Percentiles rank a stretch among this genome's conserved stretches.
These are phyloP conservation scores for Tyto alba DNA, from an alignment of 2,113 vertebrate species.

Conservation along the genomic window DNA sequence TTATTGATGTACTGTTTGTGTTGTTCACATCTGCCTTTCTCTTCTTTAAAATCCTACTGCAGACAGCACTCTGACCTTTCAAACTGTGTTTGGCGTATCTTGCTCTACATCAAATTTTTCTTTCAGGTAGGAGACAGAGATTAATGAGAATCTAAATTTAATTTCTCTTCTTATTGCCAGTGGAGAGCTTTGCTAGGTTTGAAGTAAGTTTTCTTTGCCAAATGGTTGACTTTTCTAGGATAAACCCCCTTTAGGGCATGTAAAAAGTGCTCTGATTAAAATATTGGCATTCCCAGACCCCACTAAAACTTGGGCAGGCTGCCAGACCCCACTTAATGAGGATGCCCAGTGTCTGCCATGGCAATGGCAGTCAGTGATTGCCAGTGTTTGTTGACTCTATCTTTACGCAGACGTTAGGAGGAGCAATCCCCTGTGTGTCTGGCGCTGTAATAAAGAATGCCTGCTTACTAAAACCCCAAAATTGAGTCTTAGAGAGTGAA, in stretches of 20 bases:
- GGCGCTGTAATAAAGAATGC: too few relatives aligned
- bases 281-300: constrained; percentile 80
- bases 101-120: constrained; percentile 34
- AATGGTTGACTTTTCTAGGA: constrained; percentile 77
- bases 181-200: constrained; percentile 56
- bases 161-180: constrained; percentile 63
- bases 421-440: too few relatives aligned
- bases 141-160: constrained; percentile 52
- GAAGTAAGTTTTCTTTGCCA: constrained; percentile 64
- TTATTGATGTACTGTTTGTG: not conserved
- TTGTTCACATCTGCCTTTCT: not conserved
- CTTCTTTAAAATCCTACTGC: constrained; percentile 47
- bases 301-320: constrained; percentile 71
- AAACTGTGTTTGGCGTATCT: constrained; percentile 30
- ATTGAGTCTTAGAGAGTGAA: too few relatives aligned
- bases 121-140: constrained; percentile 59
- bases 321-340: constrained; percentile 79
- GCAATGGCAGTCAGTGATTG: constrained; percentile 43
- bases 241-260: constrained; percentile 68
- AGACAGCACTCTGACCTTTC: constrained; percentile 39
- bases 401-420: too few relatives aligned
- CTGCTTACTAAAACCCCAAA: too few relatives aligned
- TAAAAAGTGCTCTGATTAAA: constrained; percentile 75
- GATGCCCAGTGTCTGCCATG: constrained; percentile 71
- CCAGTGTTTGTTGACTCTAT: too few relatives aligned